A percentile compares a stretch with the other conserved stretches of the same genome.
Conservation (phyloP, 2,113 vertebrate species). For the Murina feae region DNA sequence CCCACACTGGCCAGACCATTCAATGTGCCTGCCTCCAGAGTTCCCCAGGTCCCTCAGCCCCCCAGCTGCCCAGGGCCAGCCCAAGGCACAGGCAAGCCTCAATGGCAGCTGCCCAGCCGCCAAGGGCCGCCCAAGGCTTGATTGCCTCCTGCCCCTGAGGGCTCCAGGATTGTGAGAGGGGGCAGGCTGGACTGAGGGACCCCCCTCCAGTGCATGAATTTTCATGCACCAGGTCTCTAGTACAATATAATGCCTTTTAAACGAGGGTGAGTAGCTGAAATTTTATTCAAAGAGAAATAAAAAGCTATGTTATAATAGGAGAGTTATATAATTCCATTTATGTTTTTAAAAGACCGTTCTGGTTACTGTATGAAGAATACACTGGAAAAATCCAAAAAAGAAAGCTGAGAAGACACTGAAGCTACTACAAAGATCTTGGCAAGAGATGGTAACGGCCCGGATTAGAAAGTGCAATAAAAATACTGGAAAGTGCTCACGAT, state of each 20-base stretch:
- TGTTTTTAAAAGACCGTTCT: constrained; percentile 25
- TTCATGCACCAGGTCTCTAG: too few relatives aligned
- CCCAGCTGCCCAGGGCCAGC: too few relatives aligned
- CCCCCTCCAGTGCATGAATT: too few relatives aligned
- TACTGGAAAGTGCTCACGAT: background rate
- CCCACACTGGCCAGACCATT: too few relatives aligned
- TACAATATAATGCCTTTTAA: background rate
- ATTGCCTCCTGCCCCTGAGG: too few relatives aligned
- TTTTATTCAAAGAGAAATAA: constrained; percentile 2
- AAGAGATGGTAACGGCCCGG: background rate
- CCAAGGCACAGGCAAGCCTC: too few relatives aligned
- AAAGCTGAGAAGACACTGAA: background rate
- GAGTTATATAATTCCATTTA: background rate
- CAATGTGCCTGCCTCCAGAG: too few relatives aligned
- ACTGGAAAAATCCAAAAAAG: background rate
- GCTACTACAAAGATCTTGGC: background rate
- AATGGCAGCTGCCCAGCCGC: too few relatives aligned
- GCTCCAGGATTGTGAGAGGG: too few relatives aligned
- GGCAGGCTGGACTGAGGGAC: too few relatives aligned
- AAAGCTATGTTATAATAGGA: background rate
- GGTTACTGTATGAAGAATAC: background rate
- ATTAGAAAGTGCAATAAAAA: background rate
- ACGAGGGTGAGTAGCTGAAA: background rate
- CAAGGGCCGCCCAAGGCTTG: too few relatives aligned
- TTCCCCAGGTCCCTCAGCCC: too few relatives aligned